phyloP scores from a whole-genome alignment of 2,888 invertebrate genomes.

The Sphaerophoria taeniata region DNA sequence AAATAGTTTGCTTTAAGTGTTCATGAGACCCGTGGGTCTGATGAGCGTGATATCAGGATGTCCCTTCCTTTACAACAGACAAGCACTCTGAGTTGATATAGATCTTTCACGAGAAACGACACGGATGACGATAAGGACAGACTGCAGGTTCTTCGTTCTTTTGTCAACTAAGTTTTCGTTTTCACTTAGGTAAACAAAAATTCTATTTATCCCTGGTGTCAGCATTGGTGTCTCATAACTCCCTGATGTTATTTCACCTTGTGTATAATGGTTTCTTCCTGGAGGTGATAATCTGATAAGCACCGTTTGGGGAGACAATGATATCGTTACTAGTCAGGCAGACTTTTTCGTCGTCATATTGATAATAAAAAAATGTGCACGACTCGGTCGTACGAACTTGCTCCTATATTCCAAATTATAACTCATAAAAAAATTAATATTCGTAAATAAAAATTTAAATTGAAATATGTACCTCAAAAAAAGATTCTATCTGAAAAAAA shows the following conservation, averaged over 20 bases:
- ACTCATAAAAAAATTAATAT: too few species aligned
- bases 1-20: slow-evolving; percentile 72
- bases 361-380: background rate
- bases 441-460: too few species aligned
- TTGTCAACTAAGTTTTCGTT: slow-evolving; percentile 66
- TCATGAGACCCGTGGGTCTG: slow-evolving; percentile 71
- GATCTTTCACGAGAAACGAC: slow-evolving; percentile 23
- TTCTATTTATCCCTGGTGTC: background rate
- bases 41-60: slow-evolving; percentile 67
- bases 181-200: slow-evolving; percentile 29
- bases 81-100: slow-evolving; percentile 25
- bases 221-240: slow-evolving; percentile 28
- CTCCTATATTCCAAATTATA: too few species aligned
- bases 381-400: too few species aligned
- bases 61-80: slow-evolving; percentile 10
- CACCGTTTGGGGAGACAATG: slow-evolving; percentile 49
- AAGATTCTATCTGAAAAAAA: too few species aligned
- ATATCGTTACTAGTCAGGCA: slow-evolving; percentile 7
- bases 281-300: slow-evolving; percentile 67
- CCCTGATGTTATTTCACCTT: slow-evolving; percentile 72
- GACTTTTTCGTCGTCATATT: background rate
- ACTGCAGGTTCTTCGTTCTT: slow-evolving; percentile 36
- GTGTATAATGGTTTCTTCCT: slow-evolving; percentile 70
- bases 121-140: slow-evolving; percentile 1
- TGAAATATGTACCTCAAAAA: too few species aligned